A percentile compares a stretch with the other conserved stretches of the same genome.
These are phyloP conservation scores for Apamea sordens DNA, from an alignment of 2,888 invertebrate genomes.

Conservation along the genomic window DNA sequence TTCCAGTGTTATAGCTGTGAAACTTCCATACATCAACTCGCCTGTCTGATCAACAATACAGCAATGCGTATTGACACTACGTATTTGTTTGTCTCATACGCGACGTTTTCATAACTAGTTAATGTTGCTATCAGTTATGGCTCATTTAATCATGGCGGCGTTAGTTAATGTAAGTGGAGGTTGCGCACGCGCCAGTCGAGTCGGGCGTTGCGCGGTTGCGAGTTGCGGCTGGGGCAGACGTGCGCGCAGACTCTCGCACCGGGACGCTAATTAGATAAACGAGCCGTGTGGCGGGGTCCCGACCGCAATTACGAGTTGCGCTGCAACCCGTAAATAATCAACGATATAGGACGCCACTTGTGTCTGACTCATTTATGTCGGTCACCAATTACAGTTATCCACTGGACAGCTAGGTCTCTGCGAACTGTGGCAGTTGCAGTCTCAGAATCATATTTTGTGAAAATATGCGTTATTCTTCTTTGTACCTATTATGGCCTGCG, in stretches of 20 bases:
- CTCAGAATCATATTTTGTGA: conserved; percentile 19
- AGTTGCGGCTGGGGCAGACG: conserved; percentile 71
- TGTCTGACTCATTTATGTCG: conserved; percentile 82
- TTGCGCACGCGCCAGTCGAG: conserved; percentile 60
- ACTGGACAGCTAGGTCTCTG: conserved; percentile 45
- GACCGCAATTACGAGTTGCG: conserved; percentile 88
- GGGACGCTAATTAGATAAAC: conserved; percentile 89
- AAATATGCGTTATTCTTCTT: conserved; percentile 10
- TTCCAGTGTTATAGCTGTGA: conserved; percentile 1
- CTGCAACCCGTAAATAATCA: conserved; percentile 87
- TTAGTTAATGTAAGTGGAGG: conserved; percentile 59
- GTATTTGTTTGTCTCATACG: conserved; percentile 48
- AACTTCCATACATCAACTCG: conserved; percentile 13
- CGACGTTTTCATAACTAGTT: conserved; percentile 54
- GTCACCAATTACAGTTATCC: conserved; percentile 71
- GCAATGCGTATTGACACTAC: conserved; percentile 30
- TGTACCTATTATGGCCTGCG: neutral
- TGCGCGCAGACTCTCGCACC: conserved; percentile 75
- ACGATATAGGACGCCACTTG: conserved; percentile 85
- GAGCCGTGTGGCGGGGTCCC: conserved; percentile 88
- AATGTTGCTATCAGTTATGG: conserved; percentile 56
- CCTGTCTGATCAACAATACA: conserved; percentile 18
- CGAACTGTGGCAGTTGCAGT: conserved; percentile 17
- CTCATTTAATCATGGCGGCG: conserved; percentile 61
- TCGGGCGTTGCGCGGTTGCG: conserved; percentile 55